Conservation (phyloP, 2,113 vertebrate species). For the Archocentrus centrarchus region DNA sequence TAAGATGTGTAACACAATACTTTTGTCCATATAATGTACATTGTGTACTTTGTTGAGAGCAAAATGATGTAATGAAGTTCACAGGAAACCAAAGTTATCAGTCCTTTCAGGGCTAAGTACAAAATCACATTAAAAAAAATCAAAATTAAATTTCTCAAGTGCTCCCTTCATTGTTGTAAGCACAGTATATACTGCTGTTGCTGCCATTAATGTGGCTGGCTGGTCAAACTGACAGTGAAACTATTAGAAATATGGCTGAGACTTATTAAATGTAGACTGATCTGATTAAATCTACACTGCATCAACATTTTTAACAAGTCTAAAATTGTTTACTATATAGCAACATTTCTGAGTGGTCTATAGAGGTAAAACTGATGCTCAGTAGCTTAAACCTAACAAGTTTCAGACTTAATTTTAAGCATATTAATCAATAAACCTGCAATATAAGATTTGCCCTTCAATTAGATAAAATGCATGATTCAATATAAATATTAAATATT, state of each 20-base stretch:
- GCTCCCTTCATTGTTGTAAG: neutral
- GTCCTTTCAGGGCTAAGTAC: neutral
- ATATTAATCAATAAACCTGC: neutral
- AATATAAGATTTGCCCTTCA: neutral
- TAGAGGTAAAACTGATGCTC: neutral
- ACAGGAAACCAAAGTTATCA: neutral
- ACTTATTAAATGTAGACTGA: neutral
- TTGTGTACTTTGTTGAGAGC: neutral
- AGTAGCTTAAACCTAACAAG: neutral
- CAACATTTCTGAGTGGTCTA: neutral
- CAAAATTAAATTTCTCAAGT: neutral
- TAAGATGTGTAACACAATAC: no score
- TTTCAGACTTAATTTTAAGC: neutral
- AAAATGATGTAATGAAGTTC: neutral
- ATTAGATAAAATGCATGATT: neutral
- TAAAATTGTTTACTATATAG: neutral
- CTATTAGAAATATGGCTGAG: neutral
- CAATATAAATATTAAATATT: neutral
- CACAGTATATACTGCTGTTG: neutral
- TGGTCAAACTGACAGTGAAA: neutral
- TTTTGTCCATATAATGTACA: no score
- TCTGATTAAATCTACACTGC: neutral
- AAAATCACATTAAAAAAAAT: neutral
- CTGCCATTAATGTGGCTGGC: neutral
- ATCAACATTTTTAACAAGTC: neutral